phyloP scores from a whole-genome alignment of 64 coral and sea anemone genomes.

The Anthopleura sola region DNA sequence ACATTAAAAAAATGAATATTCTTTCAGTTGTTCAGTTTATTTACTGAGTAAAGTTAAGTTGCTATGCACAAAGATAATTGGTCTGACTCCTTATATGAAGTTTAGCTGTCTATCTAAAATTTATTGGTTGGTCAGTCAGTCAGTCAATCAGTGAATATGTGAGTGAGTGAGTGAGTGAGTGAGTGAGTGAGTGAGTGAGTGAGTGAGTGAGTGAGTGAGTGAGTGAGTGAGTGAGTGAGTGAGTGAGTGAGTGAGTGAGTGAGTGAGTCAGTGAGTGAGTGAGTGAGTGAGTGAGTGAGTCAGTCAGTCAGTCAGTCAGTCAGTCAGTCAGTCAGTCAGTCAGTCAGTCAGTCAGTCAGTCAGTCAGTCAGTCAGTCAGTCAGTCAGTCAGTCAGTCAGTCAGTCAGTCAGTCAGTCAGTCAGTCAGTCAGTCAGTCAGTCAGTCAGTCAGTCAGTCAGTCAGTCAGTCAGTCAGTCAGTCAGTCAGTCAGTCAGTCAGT shows the following conservation, averaged over 20 bases:
- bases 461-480: slow-evolving; percentile 17
- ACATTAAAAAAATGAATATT: neutral
- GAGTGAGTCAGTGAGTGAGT: neutral
- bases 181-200: neutral
- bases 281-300: neutral
- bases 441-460: slow-evolving; percentile 1
- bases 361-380: slow-evolving; percentile 17
- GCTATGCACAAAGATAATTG: no score
- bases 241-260: no score
- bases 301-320: neutral
- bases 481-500: slow-evolving; percentile 17
- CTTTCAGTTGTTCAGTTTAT: no score
- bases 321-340: no score
- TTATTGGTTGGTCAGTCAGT: neutral
- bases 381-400: slow-evolving; percentile 12
- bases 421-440: neutral
- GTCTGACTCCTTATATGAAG: neutral
- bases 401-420: slow-evolving; percentile 14
- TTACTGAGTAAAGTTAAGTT: no score
- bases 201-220: neutral
- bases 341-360: slow-evolving; percentile 9
- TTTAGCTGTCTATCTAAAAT: neutral
- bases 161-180: neutral
- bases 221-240: no score
- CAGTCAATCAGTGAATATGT: neutral